Evolutionary conservation across 2,888 invertebrate genomes (phyloP).

Genomic region (Pomacea canaliculata): DNA sequence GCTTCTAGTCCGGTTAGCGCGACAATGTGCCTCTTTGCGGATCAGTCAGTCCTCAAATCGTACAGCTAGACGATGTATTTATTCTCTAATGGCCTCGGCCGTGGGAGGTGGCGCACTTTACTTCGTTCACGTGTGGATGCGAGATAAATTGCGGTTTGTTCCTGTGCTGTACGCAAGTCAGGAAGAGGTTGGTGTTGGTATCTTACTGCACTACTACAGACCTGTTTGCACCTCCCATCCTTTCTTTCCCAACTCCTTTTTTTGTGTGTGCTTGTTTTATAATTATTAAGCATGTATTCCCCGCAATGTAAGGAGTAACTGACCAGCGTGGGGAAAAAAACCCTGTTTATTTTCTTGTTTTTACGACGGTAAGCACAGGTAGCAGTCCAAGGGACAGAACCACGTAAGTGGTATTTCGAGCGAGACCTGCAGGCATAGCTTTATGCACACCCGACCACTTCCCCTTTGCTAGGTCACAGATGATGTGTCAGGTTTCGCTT

Average conservation of each 20-base stretch:
- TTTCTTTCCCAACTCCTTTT: too few species aligned
- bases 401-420: too few species aligned
- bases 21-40: neutral
- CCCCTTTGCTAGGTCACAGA: slow-evolving; percentile 10
- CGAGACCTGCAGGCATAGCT: neutral
- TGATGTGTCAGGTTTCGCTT: slow-evolving; percentile 12
- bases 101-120: slow-evolving; percentile 14
- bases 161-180: slow-evolving; percentile 12
- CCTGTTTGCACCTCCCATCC: too few species aligned
- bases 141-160: neutral
- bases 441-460: slow-evolving; percentile 7
- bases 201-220: neutral
- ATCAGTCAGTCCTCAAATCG: neutral
- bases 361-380: too few species aligned
- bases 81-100: slow-evolving; percentile 13
- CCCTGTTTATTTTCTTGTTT: too few species aligned
- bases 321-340: too few species aligned
- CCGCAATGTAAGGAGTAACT: too few species aligned
- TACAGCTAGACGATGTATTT: slow-evolving; percentile 11
- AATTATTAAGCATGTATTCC: too few species aligned
- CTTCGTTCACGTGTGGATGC: slow-evolving; percentile 5
- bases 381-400: too few species aligned
- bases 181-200: slow-evolving; percentile 4
- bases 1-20: slow-evolving; percentile 11
- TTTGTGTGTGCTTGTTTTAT: too few species aligned